Evolutionary conservation across 2,888 invertebrate species (phyloP).

Genomic region (Hirtodrosophila histrioides): DNA sequence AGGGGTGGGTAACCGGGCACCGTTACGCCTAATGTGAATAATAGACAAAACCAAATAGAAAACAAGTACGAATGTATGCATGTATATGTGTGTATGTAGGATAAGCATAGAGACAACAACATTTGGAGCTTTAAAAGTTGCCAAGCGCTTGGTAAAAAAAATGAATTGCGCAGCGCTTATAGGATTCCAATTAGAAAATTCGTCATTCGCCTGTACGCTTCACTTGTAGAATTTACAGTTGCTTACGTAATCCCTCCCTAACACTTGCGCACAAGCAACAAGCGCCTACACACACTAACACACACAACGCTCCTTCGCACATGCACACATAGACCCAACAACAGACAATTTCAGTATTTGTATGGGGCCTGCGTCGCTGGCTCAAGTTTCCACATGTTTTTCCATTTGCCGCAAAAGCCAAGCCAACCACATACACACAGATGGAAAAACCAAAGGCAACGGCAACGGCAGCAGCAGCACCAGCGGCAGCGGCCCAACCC

Average conservation of each 20-base stretch:
- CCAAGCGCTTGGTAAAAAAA: constrained; percentile 6
- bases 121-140: constrained; percentile 32
- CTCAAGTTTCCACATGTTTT: constrained; percentile 78
- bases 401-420: constrained; percentile 59
- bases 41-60: constrained; percentile 51
- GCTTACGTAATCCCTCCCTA: constrained; percentile 71
- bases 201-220: constrained; percentile 57
- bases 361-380: constrained; percentile 68
- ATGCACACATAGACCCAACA: constrained; percentile 24
- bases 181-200: constrained; percentile 67
- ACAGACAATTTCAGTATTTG: constrained; percentile 45
- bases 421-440: constrained; percentile 37
- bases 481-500: constrained; percentile 43
- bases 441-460: constrained; percentile 63
- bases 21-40: constrained; percentile 58
- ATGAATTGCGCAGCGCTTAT: constrained; percentile 54
- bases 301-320: constrained; percentile 56
- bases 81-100: constrained; percentile 49
- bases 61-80: constrained; percentile 12
- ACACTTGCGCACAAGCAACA: constrained; percentile 37
- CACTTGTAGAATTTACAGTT: constrained; percentile 75
- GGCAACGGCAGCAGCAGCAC: constrained; percentile 1
- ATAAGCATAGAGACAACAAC: constrained; percentile 40
- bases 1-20: constrained; percentile 28
- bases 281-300: constrained; percentile 45